Percentiles rank a stretch among this genome's conserved stretches.
These are phyloP conservation scores for Drosophila grimshawi DNA, from an alignment of 1,140 invertebrate species.

Conservation along the genomic window DNA sequence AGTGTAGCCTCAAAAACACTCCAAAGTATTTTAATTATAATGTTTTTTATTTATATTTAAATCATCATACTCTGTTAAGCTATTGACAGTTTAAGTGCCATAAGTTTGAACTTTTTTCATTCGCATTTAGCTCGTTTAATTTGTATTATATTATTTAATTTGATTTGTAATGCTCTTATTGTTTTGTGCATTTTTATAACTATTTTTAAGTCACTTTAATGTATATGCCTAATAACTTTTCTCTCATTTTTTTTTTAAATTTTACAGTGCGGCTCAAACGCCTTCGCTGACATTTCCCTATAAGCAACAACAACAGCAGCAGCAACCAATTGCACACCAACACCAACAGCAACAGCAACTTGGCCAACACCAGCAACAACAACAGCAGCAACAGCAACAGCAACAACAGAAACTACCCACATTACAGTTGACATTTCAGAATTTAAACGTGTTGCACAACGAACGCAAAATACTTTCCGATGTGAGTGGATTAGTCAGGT, in stretches of 20 bases:
- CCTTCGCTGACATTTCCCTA: constrained; percentile 84
- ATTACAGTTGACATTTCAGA: constrained; percentile 89
- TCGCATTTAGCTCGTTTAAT: no score
- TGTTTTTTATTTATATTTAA: no score
- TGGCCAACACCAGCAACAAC: constrained; percentile 37
- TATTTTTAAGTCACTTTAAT: not conserved
- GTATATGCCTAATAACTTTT: not conserved
- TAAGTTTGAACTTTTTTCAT: no score
- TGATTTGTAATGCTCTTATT: not conserved
- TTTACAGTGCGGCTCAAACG: constrained; percentile 78
- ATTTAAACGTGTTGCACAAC: constrained; percentile 85
- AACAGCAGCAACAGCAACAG: constrained; percentile 34
- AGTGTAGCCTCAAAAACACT: no score
- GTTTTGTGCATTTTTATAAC: not conserved
- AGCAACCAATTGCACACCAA: constrained; percentile 82
- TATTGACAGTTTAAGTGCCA: no score
- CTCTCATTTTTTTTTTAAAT: not conserved
- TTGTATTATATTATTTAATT: not conserved
- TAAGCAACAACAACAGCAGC: constrained; percentile 35
- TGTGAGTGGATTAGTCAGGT: constrained; percentile 89
- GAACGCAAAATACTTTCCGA: constrained; percentile 88
- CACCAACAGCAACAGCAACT: constrained; percentile 38
- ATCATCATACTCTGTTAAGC: no score
- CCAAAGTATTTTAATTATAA: no score
- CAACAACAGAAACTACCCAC: constrained; percentile 85